Percentiles rank a stretch among this genome's conserved stretches.
These are phyloP conservation scores for Malacosoma neustria DNA, from an alignment of 2,888 invertebrate genomes.

Conservation along the genomic window DNA sequence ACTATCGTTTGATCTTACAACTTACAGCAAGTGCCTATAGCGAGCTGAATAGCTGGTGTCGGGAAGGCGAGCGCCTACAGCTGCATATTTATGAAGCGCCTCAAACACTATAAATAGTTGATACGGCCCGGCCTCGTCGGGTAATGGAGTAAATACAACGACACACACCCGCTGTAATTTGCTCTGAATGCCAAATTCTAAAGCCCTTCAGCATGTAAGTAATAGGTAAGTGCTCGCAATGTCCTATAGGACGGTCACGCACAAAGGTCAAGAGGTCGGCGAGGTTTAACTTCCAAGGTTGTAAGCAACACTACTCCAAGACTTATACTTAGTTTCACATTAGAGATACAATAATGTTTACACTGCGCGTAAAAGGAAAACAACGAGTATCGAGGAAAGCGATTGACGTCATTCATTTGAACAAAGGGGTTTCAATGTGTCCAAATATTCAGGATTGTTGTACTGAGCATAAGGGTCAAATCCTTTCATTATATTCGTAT, in stretches of 20 bases:
- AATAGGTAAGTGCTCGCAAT: neutral
- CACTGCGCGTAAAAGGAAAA: neutral
- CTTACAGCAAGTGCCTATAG: slow-evolving; percentile 17
- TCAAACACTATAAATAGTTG: slow-evolving; percentile 76
- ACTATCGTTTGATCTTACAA: neutral
- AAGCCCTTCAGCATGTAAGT: slow-evolving; percentile 1
- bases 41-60: slow-evolving; percentile 70
- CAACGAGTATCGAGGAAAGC: neutral
- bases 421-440: neutral
- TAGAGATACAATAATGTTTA: neutral
- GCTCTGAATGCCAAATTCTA: slow-evolving; percentile 24
- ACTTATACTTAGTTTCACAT: neutral
- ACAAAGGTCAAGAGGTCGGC: neutral
- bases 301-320: neutral
- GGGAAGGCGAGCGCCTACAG: slow-evolving; percentile 73
- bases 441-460: neutral
- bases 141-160: slow-evolving; percentile 70
- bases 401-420: neutral
- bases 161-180: slow-evolving; percentile 40
- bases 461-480: neutral
- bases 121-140: slow-evolving; percentile 59
- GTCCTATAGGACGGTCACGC: neutral
- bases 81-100: slow-evolving; percentile 75
- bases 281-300: neutral
- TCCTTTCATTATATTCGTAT: neutral